Conservation (phyloP, 2,888 invertebrate species). For the Acronicta leporina region DNA sequence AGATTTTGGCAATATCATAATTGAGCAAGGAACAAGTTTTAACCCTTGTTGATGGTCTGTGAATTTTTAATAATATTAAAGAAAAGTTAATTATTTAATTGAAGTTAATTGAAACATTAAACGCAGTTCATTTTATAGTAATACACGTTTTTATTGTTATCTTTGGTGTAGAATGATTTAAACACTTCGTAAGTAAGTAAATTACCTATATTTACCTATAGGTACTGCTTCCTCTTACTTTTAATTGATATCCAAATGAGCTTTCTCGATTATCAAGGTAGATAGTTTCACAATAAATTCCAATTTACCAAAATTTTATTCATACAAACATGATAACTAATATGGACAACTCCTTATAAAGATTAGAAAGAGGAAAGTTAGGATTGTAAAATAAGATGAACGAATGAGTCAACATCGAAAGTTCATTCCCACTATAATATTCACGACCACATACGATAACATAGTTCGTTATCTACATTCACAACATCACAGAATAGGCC, state of each 20-base stretch:
- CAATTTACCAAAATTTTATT: background rate
- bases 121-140: too few relatives aligned
- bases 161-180: too few relatives aligned
- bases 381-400: conserved; percentile 4
- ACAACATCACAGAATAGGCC: conserved; percentile 20
- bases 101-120: too few relatives aligned
- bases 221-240: background rate
- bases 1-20: too few relatives aligned
- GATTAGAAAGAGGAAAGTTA: conserved; percentile 35
- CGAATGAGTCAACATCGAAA: conserved; percentile 31
- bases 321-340: conserved; percentile 2
- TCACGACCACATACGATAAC: conserved; percentile 4
- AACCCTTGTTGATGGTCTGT: too few relatives aligned
- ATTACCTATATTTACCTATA: too few relatives aligned
- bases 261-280: background rate
- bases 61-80: too few relatives aligned
- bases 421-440: conserved; percentile 22
- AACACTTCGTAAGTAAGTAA: too few relatives aligned
- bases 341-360: conserved; percentile 20
- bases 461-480: conserved; percentile 4
- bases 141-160: too few relatives aligned
- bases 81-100: too few relatives aligned
- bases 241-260: background rate
- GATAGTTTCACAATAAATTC: background rate
- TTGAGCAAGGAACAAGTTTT: too few relatives aligned